Base-by-base conservation (phyloP, 2,888 invertebrate genomes). In the Podotricha telesiphe region DNA sequence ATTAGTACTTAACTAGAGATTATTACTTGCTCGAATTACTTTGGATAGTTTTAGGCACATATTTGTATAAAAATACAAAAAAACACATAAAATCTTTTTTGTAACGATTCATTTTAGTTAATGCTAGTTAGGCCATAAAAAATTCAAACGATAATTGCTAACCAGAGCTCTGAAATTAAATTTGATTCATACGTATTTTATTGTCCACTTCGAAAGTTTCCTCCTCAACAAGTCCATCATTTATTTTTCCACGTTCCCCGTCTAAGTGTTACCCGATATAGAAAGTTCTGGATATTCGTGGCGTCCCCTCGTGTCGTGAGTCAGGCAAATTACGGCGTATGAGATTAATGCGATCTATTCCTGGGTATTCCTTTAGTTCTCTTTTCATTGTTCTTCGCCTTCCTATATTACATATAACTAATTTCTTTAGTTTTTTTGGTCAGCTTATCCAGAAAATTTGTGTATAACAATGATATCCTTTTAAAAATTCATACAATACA, bases 311-410 rank as follows among this genome's bases (percentile, higher is more conserved):
- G 76, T 85, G 85, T 85, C 87, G 86, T 91, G 91, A 91, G 85
- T 91, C 90, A 92, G 87, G 87, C 89, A 87, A 89, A 92, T 91
- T 89, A 87, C 87, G 82, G 83, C 82, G 78, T 86, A 84, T 86
- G 89, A 91, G 90, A 91, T 91, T 91, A 90, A 91, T 91, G 86
- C 83, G 75, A 77, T 86, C 88, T 91, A 91, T 91, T 91, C 83
- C 83, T 87, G 86, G 82, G 80, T 77, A 83, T 82, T 80, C 81
- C 78, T 79, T 77, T 69, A 77, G 73, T 74, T 76, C 75, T 75
- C 79, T 80, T 78, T 85, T 80, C 86, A 88, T 89, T 89, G 88
- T 88, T 86, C 80, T 76, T 77, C 65, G 37, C 40, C 28, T 45
- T 34, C 40, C 34, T 59, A 4, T 28, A 28, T 15, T 20, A 8